Base-by-base conservation (phyloP, 2,888 invertebrate genomes). In the Leptinotarsa juncta region DNA sequence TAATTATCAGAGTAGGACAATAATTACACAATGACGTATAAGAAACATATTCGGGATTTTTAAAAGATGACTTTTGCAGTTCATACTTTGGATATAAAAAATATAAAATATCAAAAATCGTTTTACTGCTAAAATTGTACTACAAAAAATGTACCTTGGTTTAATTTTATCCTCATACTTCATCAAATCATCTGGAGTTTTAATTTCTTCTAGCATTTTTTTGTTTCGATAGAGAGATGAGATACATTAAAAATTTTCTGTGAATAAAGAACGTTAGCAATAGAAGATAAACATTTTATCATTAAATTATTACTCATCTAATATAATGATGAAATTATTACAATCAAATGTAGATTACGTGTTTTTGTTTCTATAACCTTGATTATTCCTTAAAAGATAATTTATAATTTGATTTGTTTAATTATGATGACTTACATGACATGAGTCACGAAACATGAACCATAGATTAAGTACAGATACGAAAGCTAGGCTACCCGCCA, bases 1-100 rank as follows among this genome's bases (percentile, higher is more conserved):
- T 74, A 73, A 67, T 71, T 75, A 77, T 75, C 71, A 77, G 67
- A 78, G 75, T 75, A 73, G 51, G 49, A 71, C 57, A 72, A 73
- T 53, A n/a, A 69, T 50, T 20, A 77, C 49, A 50, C 65, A 48
- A 68, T 57, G 51, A 71, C 73, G 75, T 50, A 70, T 10, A 10
- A 10, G 42, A 42, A 42, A 42, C 10, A 3, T 51, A 32, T 73
- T 71, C 50, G 71, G 51, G 51, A 42, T 10, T 42, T 42, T 42
- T 10, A 32, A 7, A 32, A 32, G 2, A 7, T 7, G 5, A 32
- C 16, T 16, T 16, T 60, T 62, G 15, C 20, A 57, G 16, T 4
- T 16, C 15, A 15, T 62, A 26, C 32, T 32, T 62, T 62, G n/a
- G 32, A 32, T 32, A 42, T n/a, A 32, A 62, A 62, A 62, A 62